These are phyloP conservation scores for Phainopepla nitens DNA, from an alignment of 2,113 vertebrate species.

Conservation along the genomic window DNA sequence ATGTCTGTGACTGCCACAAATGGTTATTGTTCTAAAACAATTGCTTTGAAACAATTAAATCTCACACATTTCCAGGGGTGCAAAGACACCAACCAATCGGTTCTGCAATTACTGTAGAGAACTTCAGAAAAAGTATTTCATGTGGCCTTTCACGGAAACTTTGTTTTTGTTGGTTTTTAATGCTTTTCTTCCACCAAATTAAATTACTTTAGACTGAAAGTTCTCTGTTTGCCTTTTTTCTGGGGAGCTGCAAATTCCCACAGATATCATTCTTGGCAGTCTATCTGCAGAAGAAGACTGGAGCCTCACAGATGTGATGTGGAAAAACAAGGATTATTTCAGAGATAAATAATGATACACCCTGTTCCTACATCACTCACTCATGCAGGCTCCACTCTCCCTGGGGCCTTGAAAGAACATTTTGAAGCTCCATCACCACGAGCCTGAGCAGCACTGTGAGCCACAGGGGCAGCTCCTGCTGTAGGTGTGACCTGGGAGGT, in stretches of 20 bases:
- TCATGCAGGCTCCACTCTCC: not conserved
- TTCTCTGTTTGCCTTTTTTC: slow-evolving; percentile 22
- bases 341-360: not conserved
- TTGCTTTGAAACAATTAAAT: not conserved
- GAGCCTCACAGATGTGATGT: slow-evolving; percentile 20
- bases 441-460: not conserved
- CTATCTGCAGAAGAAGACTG: not conserved
- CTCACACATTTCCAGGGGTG: not conserved
- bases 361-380: not conserved
- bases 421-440: not conserved
- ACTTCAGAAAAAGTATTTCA: not conserved
- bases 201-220: not conserved
- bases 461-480: not conserved
- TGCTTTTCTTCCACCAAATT: not conserved
- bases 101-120: not conserved
- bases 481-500: not conserved
- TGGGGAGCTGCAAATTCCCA: slow-evolving; percentile 16
- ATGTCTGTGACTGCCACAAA: not conserved
- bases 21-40: not conserved
- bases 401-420: not conserved
- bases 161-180: not conserved
- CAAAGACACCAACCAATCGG: not conserved
- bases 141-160: not conserved
- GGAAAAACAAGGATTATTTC: slow-evolving; percentile 10
- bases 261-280: slow-evolving; percentile 6